A percentile compares a stretch with the other conserved stretches of the same genome.
Conservation (phyloP, 2,113 vertebrate genomes). For the Epinephelus fuscoguttatus region DNA sequence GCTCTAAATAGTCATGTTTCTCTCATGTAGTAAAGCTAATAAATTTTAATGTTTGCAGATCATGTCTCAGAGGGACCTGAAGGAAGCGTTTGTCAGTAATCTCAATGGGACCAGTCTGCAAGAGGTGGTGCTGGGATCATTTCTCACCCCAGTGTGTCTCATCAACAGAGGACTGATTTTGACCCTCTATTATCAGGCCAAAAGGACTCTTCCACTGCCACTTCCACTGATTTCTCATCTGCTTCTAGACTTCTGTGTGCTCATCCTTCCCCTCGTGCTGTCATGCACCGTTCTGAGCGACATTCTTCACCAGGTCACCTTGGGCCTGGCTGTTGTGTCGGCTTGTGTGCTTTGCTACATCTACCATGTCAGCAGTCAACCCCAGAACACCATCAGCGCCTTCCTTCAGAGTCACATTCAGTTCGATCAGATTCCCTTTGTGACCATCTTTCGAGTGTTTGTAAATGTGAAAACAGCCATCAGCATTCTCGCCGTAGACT, state of each 20-base stretch:
- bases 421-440: constrained; percentile 85
- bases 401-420: constrained; percentile 85
- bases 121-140: constrained; percentile 88
- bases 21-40: background rate
- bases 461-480: constrained; percentile 91
- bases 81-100: constrained; percentile 94
- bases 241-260: constrained; percentile 87
- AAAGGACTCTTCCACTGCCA: constrained; percentile 74
- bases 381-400: constrained; percentile 67
- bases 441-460: constrained; percentile 90
- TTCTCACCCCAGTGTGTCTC: constrained; percentile 88
- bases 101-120: constrained; percentile 91
- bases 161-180: constrained; percentile 89
- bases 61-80: constrained; percentile 90
- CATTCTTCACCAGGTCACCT: constrained; percentile 77
- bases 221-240: constrained; percentile 80
- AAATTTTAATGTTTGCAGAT: constrained; percentile 67
- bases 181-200: constrained; percentile 80
- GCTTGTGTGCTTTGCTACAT: constrained; percentile 77
- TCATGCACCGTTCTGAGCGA: constrained; percentile 89
- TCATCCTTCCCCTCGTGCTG: constrained; percentile 88
- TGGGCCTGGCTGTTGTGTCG: constrained; percentile 69
- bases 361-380: constrained; percentile 71
- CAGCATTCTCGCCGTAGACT: constrained; percentile 96
- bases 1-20: background rate